These are phyloP conservation scores for Odocoileus hemionus DNA, from an alignment of 2,113 vertebrate genomes.

Conservation along the genomic window DNA sequence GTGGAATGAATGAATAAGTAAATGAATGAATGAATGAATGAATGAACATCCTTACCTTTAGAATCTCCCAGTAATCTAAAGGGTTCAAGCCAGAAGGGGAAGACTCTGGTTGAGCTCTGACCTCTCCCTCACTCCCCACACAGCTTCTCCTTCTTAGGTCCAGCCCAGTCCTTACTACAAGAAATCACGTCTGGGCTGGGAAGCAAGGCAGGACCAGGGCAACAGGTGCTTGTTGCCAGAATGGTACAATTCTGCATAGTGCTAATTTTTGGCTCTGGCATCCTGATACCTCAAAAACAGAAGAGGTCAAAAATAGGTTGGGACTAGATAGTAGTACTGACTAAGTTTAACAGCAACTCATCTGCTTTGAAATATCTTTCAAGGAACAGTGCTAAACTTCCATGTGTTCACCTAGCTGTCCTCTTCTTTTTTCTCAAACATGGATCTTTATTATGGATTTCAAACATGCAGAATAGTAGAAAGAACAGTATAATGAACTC, in stretches of 20 bases:
- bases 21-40: neutral
- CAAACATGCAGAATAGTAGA: neutral
- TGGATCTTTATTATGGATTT: neutral
- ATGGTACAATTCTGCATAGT: neutral
- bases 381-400: neutral
- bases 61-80: neutral
- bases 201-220: neutral
- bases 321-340: neutral
- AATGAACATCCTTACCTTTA: neutral
- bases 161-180: neutral
- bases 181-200: neutral
- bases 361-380: neutral
- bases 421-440: neutral
- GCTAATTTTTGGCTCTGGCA: neutral
- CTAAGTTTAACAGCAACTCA: neutral
- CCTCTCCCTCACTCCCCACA: neutral
- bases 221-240: neutral
- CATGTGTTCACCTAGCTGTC: neutral
- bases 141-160: neutral
- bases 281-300: conserved; percentile 10
- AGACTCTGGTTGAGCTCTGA: neutral
- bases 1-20: neutral
- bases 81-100: neutral
- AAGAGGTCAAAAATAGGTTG: neutral
- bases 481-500: neutral